Base-by-base conservation (phyloP, 2,797 vertebrate genomes). In the Fistularia tabacaria region DNA sequence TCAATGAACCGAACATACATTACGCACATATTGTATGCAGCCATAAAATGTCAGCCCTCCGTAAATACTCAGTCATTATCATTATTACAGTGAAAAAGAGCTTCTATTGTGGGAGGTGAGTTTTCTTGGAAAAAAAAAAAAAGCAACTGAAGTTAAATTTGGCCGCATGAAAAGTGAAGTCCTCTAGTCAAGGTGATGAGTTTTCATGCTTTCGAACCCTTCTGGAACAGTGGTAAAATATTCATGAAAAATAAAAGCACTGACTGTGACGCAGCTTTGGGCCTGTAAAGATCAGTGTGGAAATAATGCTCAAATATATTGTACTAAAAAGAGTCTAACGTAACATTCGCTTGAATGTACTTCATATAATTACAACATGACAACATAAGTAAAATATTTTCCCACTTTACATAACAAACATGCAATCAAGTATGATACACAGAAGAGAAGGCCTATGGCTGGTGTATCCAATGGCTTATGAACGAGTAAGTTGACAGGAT, bases 381-480 rank as follows among this genome's bases (percentile, higher is more conserved):
- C 68, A 79, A 62, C 74, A 72, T 72, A 54, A 66, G 76, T 71
- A 57, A 66, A 79, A 77, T 76, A 74, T 83, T 80, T 46, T 83
- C 64, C 61, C 81, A 83, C 84, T 80, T 78, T 76, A 81, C 78
- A 81, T 77, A 78, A 85, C 81, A 85, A 80, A 86, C 87, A 87
- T 89, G 87, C 87, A 83, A 60, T 84, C 77, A 76, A 46, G 62
- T 83, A 81, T 83, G 82, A 82, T 85, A 81, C 81, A 81, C 72
- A 80, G 80, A 82, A 80, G 79, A 84, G 62, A 51, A 79, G 77
- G 83, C 83, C 80, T 82, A 80, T 86, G 62, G 75, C 80, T 81
- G 84, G 71, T 74, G 69, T 77, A 63, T 86, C 87, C 88, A 79
- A 86, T 85, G 80, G 83, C 76, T 85, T 85, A 88, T 87, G 83